Percentiles rank a stretch among this genome's conserved stretches.
Conservation (phyloP, 2,113 vertebrate species). For the Osmerus mordax region DNA sequence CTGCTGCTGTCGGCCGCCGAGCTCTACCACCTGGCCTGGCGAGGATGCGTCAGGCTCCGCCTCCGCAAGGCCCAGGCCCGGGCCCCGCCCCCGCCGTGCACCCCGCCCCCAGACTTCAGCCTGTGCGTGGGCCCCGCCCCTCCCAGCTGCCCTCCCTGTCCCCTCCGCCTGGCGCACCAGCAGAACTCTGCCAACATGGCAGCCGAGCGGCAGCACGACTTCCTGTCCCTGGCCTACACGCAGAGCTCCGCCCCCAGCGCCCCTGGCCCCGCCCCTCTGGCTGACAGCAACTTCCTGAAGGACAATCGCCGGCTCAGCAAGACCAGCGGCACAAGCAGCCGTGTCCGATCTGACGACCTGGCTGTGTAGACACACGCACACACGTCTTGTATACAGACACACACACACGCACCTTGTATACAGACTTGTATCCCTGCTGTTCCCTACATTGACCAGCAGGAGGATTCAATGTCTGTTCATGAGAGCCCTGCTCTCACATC, state of each 20-base stretch:
- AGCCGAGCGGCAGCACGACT: slow-evolving; percentile 77
- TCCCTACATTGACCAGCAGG: too few relatives aligned
- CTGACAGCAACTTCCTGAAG: slow-evolving; percentile 59
- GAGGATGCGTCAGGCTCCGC: slow-evolving; percentile 73
- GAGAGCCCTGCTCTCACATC: too few relatives aligned
- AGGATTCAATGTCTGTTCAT: too few relatives aligned
- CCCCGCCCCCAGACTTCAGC: slow-evolving; percentile 85
- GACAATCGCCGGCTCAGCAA: slow-evolving; percentile 88
- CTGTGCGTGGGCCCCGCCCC: slow-evolving; percentile 77
- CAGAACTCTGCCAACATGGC: slow-evolving; percentile 89
- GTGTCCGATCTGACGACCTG: slow-evolving; percentile 84
- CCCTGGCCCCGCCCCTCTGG: slow-evolving; percentile 13
- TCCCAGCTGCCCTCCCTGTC: slow-evolving; percentile 74
- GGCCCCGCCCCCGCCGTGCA: slow-evolving; percentile 69
- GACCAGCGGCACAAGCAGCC: slow-evolving; percentile 83
- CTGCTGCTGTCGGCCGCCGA: slow-evolving; percentile 86
- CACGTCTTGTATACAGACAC: too few relatives aligned
- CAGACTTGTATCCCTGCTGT: too few relatives aligned
- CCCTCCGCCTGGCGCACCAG: slow-evolving; percentile 78
- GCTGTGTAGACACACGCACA: slow-evolving; percentile 73
- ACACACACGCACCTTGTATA: too few relatives aligned
- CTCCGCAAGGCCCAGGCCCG: slow-evolving; percentile 48
- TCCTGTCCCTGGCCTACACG: slow-evolving; percentile 75
- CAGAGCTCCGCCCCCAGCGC: slow-evolving; percentile 24
- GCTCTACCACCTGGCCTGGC: slow-evolving; percentile 91